Base-by-base conservation (phyloP, 2,797 vertebrate genomes). In the Microcaecilia unicolor region DNA sequence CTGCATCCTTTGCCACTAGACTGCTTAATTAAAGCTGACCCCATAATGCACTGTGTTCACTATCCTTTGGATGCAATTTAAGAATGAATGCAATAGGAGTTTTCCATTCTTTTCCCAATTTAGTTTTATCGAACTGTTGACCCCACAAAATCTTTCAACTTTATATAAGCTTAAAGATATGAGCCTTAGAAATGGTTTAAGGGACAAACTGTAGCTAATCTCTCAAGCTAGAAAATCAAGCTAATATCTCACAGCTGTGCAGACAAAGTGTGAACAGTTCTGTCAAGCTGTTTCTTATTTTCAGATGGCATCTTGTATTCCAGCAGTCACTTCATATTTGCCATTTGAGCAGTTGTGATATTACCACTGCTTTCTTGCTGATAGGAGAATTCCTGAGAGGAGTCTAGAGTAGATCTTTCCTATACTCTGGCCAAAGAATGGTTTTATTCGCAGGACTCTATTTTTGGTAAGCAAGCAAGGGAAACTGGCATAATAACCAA, bases 281-380 rank as follows among this genome's bases (percentile, higher is more conserved):
- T 84, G 78, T 82, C 81, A 83, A 43, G 11, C 63, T 68, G 52
- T 59, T 57, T 39, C 45, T 64, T 53, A 61, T 45, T 59, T 65
- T 37, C 48, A 62, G 54, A 70, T 47, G 59, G 64, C 49, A 50
- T 58, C 57, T 57, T 68, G 29, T 57, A 61, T 51, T 56, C 11
- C 19, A 66, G 57, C 69, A 76, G 76, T 81, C 80, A 76, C 76
- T 72, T 83, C 61, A 58, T 45, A 75, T 85, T 84, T 81, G 51
- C 67, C 51, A 37, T 75, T 62, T 67, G 64, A 72, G 55, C 56
- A 49, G 44, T 1, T 18, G 53, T 61, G 67, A 71, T 49, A 44
- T 45, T 67, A 61, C 58, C 63, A 65, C 68, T 64, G 58, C 32
- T 73, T 69, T 65, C 54, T 68, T 39, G 73, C 73, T 76, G 51